These are phyloP conservation scores for Epinotia nisella DNA, from an alignment of 2,888 invertebrate genomes.

Conservation along the genomic window DNA sequence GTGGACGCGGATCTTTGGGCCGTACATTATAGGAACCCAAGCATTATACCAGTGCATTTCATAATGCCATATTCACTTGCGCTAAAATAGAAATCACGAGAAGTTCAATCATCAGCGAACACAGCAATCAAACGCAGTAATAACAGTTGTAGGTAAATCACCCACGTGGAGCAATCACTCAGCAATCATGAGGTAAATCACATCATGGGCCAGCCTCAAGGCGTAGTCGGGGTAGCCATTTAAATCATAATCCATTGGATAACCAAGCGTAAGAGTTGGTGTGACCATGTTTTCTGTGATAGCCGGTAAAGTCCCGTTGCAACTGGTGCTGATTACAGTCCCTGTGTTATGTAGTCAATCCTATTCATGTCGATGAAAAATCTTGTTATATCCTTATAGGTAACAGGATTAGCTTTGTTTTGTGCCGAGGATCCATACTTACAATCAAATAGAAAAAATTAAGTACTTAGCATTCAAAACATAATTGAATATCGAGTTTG, in stretches of 20 bases:
- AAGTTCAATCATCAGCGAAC: constrained; percentile 11
- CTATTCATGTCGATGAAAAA: too few relatives aligned
- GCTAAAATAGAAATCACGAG: constrained; percentile 3
- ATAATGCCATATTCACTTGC: not conserved
- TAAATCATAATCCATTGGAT: constrained; percentile 42
- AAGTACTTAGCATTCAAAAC: too few relatives aligned
- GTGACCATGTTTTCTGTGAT: not conserved
- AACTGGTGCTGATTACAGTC: not conserved
- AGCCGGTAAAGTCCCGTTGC: not conserved
- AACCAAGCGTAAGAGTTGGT: constrained; percentile 30
- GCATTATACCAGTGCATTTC: not conserved
- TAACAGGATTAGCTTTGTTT: too few relatives aligned
- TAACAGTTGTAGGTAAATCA: constrained; percentile 30
- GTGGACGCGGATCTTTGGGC: too few relatives aligned
- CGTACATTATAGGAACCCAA: too few relatives aligned
- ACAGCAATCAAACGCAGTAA: constrained; percentile 5
- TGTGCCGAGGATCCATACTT: too few relatives aligned
- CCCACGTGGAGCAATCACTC: constrained; percentile 12
- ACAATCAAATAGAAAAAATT: too few relatives aligned
- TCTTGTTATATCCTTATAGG: too few relatives aligned
- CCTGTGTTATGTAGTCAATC: not conserved
- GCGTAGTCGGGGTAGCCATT: constrained; percentile 22
- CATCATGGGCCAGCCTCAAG: constrained; percentile 19
- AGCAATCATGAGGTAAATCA: constrained; percentile 25
- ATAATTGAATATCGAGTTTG: too few relatives aligned